Base-by-base conservation (phyloP, 2,888 invertebrate species). In the Agrotis segetum region DNA sequence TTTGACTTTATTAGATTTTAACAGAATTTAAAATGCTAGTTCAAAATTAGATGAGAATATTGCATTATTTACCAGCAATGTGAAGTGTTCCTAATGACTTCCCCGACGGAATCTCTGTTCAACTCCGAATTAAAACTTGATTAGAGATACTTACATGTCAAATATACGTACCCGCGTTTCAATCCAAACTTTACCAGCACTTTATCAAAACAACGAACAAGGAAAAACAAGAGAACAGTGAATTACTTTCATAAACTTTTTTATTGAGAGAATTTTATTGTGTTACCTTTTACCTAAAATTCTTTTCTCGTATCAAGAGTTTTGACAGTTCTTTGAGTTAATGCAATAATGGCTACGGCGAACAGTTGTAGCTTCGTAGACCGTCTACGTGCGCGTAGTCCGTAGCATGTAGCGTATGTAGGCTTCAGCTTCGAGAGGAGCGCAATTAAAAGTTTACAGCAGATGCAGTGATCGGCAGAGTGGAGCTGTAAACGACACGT, bases 1-100 rank as follows among this genome's bases (percentile, higher is more conserved):
- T 93, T 92, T 90, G 92, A 90, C 92, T 92, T 94, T 92, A 94
- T 94, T 93, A 92, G 92, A 92, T 94, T 94, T 93, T 90, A 93
- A 91, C 90, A 91, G 92, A 93, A 94, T 94, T 92, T 93, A 92
- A 94, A 93, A 93, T 91, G 91, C 91, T 88, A 89, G 89, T 90
- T 91, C 88, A 89, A 90, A 90, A 90, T 91, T 91, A 87, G 88
- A 89, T 88, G 83, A 88, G 87, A 82, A 91, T 92, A 93, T 93
- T 92, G 87, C 89, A 92, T 92, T 92, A 90, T 90, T 91, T 92
- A 91, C 90, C 89, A 89, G 88, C 85, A 87, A 86, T 86, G 87
- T 84, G 88, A 87, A 85, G 75, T 83, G 85, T 84, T 83, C 74
- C 85, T 88, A 89, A 89, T 89, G 84, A 88, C 85, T 88, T 88